Evolutionary conservation across 2,888 invertebrate genomes (phyloP), one percentile per base, ranked within the genome.

Genomic region (Limulus polyphemus): DNA sequence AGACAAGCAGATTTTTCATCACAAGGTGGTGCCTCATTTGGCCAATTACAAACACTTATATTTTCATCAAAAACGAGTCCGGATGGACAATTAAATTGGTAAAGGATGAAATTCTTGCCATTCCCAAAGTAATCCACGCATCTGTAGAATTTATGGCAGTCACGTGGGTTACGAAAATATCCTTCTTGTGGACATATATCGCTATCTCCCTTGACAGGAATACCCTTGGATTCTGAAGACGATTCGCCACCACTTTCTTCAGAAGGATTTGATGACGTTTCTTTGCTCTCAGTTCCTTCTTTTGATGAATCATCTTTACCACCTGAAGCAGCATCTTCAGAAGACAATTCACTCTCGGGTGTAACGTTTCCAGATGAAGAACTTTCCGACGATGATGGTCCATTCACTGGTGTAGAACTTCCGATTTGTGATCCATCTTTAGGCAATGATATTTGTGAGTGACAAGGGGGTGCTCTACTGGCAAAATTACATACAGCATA

Each of bases 81-180:
- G 46, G 83, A 82, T 0, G 88, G 88, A 72, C 88, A 88, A 74
- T 86, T 86, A 74, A 87, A 88, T 74, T 87, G 87, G 75, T 88
- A 88, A 52, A 87, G 86, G 16, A 85, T 86, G 73, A 83, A 88
- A 71, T 87, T 85, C 46, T 86, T 84, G 0, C 83, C 80, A 47
- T 86, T 84, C 0, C 83, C 80, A 58, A 82, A 83, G 73, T 87
- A 87, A 75, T 88, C 87, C 11, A 88, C 87, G 73, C 88, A 88
- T 63, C 88, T 83, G 74, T 87, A 88, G 77, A 88, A 88, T 58
- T 87, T 80, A 32, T 62, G 65, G 17, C 68, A 68, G n/a, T 68
- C 63, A 3, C 60, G 56, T 16, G 67, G 67, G 61, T 68, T 63
- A 54, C 68, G 54, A 49, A 61, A 68, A 46, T 60, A 68, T 2